These are phyloP conservation scores for Melipona bicolor DNA, from an alignment of 2,888 invertebrate species.

Conservation along the genomic window DNA sequence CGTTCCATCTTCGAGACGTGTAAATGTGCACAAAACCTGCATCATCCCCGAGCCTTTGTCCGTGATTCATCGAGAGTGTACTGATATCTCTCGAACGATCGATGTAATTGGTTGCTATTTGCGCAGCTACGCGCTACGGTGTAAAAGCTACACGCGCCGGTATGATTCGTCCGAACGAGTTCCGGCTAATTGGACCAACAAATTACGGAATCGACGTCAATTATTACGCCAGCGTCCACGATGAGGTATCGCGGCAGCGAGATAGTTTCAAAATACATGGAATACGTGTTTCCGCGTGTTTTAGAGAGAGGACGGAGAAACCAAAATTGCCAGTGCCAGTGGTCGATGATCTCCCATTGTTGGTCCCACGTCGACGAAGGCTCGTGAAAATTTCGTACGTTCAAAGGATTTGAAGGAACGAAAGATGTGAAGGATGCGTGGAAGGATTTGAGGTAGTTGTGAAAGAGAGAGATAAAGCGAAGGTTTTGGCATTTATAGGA, in stretches of 20 bases:
- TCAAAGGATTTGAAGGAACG: too few relatives aligned
- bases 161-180: conserved; percentile 36
- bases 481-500: too few relatives aligned
- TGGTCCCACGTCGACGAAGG: too few relatives aligned
- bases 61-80: conserved; percentile 1
- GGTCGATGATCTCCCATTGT: neutral
- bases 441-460: too few relatives aligned
- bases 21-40: conserved; percentile 6
- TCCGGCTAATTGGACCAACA: conserved; percentile 37
- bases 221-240: conserved; percentile 9
- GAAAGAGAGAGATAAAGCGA: too few relatives aligned
- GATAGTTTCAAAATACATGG: too few relatives aligned
- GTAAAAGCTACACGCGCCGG: conserved; percentile 13
- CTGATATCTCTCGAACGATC: neutral
- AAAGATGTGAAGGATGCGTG: too few relatives aligned
- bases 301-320: neutral
- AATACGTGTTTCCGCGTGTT: too few relatives aligned
- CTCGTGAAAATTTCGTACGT: neutral
- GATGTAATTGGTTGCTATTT: conserved; percentile 43
- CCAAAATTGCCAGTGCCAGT: neutral
- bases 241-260: too few relatives aligned
- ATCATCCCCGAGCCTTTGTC: conserved; percentile 46
- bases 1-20: neutral
- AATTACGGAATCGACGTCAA: conserved; percentile 14
- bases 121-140: conserved; percentile 27